Base-by-base conservation (phyloP, 2,797 vertebrate species). In the Gadopsis bispinosus region DNA sequence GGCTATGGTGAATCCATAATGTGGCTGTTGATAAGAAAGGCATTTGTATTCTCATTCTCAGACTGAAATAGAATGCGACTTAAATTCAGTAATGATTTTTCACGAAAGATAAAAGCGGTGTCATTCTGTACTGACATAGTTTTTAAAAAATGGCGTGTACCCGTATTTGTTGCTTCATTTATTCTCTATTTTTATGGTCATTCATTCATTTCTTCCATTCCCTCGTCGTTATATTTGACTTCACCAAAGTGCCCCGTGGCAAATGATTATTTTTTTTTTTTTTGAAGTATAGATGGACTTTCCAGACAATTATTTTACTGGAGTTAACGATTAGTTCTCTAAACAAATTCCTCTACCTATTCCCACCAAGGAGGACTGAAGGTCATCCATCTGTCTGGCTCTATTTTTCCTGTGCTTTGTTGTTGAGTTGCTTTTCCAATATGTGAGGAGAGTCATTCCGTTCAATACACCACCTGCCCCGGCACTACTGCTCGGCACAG, bases 361-460 rank as follows among this genome's bases (percentile, higher is more conserved):
- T 84, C 83, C 60, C 80, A 83, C 86, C 87, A 92, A 93, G 93
- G 92, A 91, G 89, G 83, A 83, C 82, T 89, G 94, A 94, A 95
- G 95, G 94, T 94, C 93, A 93, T 90, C 79, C 81, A 91, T 93
- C 92, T 93, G 89, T 91, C 92, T 92, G 85, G 69, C 83, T 90
- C 87, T 79, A 84, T 92, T 91, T 93, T 91, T 80, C 82, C 84
- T 79, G 76, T 45, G 83, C 89, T 93, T 93, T 93, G 92, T 93
- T 93, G 90, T 93, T 63, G 80, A 90, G 89, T 91, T 90, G 87
- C 91, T 93, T 92, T 94, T 93, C 89, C 90, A 93, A 91, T 93
- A 92, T 91, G 90, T 90, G 87, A 91, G 91, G 83, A 88, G 88
- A 92, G 92, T 88, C 89, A 88, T 93, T 94, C 85, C 83, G 83